These are phyloP conservation scores for Margaritifera margaritifera DNA, from an alignment of 2,888 invertebrate genomes.

Conservation along the genomic window DNA sequence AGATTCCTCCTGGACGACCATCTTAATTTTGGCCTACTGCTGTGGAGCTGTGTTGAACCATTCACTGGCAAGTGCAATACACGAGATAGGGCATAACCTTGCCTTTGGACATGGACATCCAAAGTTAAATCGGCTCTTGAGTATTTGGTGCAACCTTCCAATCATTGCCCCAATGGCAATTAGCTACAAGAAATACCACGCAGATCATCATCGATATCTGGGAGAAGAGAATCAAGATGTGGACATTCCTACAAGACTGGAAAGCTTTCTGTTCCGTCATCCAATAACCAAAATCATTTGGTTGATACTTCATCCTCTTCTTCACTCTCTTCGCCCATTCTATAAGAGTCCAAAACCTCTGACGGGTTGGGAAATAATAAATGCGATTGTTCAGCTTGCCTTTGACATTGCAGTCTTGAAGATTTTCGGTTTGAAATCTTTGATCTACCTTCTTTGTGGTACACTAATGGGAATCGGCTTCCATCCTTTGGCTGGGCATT, in stretches of 20 bases:
- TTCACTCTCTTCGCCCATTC: constrained; percentile 70
- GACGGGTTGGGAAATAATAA: constrained; percentile 66
- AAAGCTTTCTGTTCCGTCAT: constrained; percentile 67
- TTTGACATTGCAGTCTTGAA: constrained; percentile 60
- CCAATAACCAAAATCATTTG: constrained; percentile 70
- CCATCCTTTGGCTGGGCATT: constrained; percentile 71
- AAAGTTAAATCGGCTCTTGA: constrained; percentile 64
- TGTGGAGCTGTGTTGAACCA: constrained; percentile 70
- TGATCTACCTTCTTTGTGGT: constrained; percentile 65
- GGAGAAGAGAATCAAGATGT: constrained; percentile 71
- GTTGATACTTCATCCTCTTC: constrained; percentile 67
- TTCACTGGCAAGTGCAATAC: constrained; percentile 71
- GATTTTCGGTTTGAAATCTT: constrained; percentile 60
- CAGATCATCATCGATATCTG: constrained; percentile 71
- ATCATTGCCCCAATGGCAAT: constrained; percentile 70
- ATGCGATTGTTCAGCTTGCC: constrained; percentile 56
- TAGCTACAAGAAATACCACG: constrained; percentile 72
- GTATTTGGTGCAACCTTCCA: constrained; percentile 70
- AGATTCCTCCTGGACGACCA: constrained; percentile 61
- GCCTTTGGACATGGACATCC: constrained; percentile 70
- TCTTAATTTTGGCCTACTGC: constrained; percentile 61
- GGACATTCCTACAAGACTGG: constrained; percentile 70
- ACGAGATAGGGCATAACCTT: constrained; percentile 72
- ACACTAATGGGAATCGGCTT: constrained; percentile 69
- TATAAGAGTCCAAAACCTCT: constrained; percentile 69